Evolutionary conservation across 2,113 vertebrate genomes (phyloP), one percentile per base, ranked within the genome.

Genomic region (Marcusenius ussheri): DNA sequence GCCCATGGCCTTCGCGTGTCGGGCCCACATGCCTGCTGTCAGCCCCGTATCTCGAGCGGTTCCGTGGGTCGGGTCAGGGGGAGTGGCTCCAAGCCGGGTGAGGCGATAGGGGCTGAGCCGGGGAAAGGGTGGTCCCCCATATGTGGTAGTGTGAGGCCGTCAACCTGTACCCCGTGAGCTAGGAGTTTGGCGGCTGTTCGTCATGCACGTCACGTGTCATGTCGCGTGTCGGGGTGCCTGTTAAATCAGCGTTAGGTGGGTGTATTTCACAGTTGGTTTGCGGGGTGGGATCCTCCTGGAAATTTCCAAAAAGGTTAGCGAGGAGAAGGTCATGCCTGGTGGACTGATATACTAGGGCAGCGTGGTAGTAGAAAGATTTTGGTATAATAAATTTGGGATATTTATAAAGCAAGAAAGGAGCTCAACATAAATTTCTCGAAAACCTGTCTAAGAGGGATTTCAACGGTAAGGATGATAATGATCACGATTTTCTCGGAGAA

Each of bases 1-100:
- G 91, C 93, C 93, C 94, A 94, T 93, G 94, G 93, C 93, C 93
- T 92, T 94, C 94, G 91, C 80, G 95, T 94, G 91, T 94, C 93
- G 93, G 93, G 93, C 93, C 94, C 93, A 0, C 93, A 92, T 93
- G 93, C 62, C 90, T 91, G n/a, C 0, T 93, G 94, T 95, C 94
- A 95, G 93, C 92, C 94, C 62, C 27, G 45, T 50, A 53, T 93
- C 90, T 94, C 93, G 92, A 92, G 90, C 90, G 19, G 92, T 91
- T 93, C 84, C 89, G 93, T 94, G 93, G 92, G 95, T 94, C 94
- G 92, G 85, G 95, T 94, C 94, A 91, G 85, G 0, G 0, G 91
- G 90, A 92, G 90, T 91, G 90, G 94, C 90, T 89, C 94, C 77
- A 85, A 89, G 70, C 91, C 89, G 88, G 92, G 93, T 11, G 47